Evolutionary conservation across 2,888 invertebrate genomes (phyloP).

Genomic region (Trachelus tabidus): DNA sequence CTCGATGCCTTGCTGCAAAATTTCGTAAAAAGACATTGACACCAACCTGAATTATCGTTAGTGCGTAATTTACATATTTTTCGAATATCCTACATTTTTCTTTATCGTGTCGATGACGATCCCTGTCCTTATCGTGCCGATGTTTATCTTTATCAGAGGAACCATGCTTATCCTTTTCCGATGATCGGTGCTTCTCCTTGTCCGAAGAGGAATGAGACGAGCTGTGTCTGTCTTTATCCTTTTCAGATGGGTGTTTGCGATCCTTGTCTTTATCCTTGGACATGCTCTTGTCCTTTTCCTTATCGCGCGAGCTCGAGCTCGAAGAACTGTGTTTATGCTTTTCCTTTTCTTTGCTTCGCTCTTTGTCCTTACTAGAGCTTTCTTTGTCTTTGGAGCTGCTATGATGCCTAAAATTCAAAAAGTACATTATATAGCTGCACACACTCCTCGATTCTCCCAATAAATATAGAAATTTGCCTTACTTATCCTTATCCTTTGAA

Average conservation of each 20-base stretch:
- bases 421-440: not conserved
- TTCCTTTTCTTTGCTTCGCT: constrained; percentile 57
- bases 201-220: constrained; percentile 48
- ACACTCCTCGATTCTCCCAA: constrained; percentile 12
- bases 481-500: constrained; percentile 64
- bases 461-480: constrained; percentile 12
- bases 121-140: constrained; percentile 62
- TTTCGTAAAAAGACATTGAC: not conserved
- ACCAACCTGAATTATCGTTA: too few species aligned
- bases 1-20: constrained; percentile 55
- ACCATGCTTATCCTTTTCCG: constrained; percentile 63
- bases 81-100: constrained; percentile 52
- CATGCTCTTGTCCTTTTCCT: constrained; percentile 66
- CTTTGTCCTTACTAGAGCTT: constrained; percentile 61
- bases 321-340: constrained; percentile 56
- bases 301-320: constrained; percentile 63
- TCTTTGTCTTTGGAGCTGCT: constrained; percentile 64
- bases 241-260: constrained; percentile 49
- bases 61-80: not conserved
- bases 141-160: constrained; percentile 65
- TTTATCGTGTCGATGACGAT: constrained; percentile 61
- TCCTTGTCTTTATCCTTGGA: constrained; percentile 64
- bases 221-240: constrained; percentile 57
- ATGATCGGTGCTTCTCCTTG: constrained; percentile 53
- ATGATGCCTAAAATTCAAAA: constrained; percentile 52